Conservation (phyloP, 2,113 vertebrate genomes). For the Microcebus murinus region DNA sequence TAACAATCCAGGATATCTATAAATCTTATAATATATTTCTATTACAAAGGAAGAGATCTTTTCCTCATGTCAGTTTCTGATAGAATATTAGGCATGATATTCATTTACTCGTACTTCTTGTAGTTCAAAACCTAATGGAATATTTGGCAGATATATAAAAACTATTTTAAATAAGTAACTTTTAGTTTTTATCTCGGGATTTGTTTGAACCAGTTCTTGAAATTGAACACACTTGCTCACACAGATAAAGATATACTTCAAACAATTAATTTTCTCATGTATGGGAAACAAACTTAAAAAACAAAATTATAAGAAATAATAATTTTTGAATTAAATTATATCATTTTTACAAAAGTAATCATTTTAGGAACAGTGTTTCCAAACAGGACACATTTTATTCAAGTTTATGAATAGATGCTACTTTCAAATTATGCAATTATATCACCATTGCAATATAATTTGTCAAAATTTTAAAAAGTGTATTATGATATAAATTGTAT, state of each 20-base stretch:
- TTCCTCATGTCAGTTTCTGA: neutral
- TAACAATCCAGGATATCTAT: neutral
- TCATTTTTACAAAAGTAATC: slow-evolving; percentile 43
- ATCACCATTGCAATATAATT: slow-evolving; percentile 7
- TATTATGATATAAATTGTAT: slow-evolving; percentile 4
- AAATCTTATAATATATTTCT: slow-evolving; percentile 6
- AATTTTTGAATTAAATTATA: neutral
- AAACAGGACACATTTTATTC: slow-evolving; percentile 57
- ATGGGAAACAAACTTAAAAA: neutral
- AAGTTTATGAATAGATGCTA: slow-evolving; percentile 57
- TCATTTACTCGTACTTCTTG: neutral
- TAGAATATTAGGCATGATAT: neutral
- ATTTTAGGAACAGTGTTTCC: slow-evolving; percentile 54
- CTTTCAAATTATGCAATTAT: slow-evolving; percentile 46
- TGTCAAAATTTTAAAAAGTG: slow-evolving; percentile 21
- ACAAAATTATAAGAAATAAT: neutral
- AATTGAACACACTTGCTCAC: neutral
- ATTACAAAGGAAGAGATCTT: neutral
- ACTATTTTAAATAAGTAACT: neutral
- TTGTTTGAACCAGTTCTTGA: neutral
- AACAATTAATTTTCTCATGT: neutral
- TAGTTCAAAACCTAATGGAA: neutral
- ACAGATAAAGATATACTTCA: neutral
- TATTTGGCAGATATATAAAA: neutral
- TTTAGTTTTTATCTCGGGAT: neutral